Evolutionary conservation across 2,888 invertebrate species (phyloP), one percentile per base, ranked within the genome.

Genomic region (Lochmaea capreae): DNA sequence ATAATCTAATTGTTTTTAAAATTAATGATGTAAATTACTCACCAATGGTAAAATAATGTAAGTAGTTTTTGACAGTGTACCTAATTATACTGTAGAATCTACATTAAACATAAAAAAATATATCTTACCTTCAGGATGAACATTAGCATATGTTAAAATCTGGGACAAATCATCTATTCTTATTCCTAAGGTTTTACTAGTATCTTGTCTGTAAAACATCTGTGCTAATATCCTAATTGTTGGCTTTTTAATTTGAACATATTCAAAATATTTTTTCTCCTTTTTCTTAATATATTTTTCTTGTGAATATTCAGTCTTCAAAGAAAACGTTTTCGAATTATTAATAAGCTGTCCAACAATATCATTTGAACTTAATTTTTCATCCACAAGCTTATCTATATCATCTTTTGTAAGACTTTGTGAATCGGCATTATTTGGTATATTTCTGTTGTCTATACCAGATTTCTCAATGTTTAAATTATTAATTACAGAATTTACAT

Each of bases 261-360:
- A 94, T 83, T 95, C 95, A 84, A 93, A 94, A 87, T 97, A 98
- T 87, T 98, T 98, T 81, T 94, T 94, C 82, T 96, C 95, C 86
- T 99, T 99, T 86, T 98, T 98, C 82, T 94, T 94, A 59, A 98
- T 89, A 86, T 98, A 99, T 86, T 98, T 98, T 81, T 96, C 95
- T 86, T 98, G 95, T 0, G 95, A 94, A 86, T 93, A 98, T 83
- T 95, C 96, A 0, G 97, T 98, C 89, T 98, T 98, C 71, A 91
- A 90, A 52, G 91, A 90, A 86, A 98, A 99, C 0, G 97, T 97
- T 79, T 93, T 93, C 16, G 97, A 98, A 85, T 97, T 97, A 76
- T 93, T 94, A 66, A 98, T 94, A 14, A 99, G 89, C 70, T 94
- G 93, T 76, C 92, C 94, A 6, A 98, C 93, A 78, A 98, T 96